Evolutionary conservation across 2,888 invertebrate species (phyloP), one percentile per base, ranked within the genome.

Genomic region (Zhuqinia jingwanae): DNA sequence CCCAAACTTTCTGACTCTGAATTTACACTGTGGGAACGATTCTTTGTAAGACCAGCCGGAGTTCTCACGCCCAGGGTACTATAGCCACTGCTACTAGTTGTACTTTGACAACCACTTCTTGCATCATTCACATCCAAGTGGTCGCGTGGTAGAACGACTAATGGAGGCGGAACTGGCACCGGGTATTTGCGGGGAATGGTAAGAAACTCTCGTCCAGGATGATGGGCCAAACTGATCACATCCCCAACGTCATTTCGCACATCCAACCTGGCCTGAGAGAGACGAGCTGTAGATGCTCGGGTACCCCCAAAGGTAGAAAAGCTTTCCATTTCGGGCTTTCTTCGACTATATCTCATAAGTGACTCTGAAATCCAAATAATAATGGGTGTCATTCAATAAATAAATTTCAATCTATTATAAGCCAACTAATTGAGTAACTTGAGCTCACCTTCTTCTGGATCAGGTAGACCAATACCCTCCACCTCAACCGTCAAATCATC

Each of bases 401-500:
- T n/a, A n/a, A n/a, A 8, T 50, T 50, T n/a, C 10, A 60, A n/a
- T n/a, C n/a, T n/a, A n/a, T 60, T 2, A 60, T 60, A 13, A 25
- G 13, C 3, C 22, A 20, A 60, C 2, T 60, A 53, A 53, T 53
- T 15, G 53, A 53, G 2, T 17, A 17, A 17, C 10, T 53, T 65
- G 8, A 36, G 5, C 13, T 15, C 25, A 89, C 90, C 89, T 82
- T 89, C 88, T 81, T 90, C 90, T 10, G 89, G 87, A 47, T 89
- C 89, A 11, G 87, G 78, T 56, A 82, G 78, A n/a, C 78, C 84
- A 45, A 89, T 85, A 10, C 88, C 88, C 17, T 90, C 90, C 25
- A 86, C 87, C n/a, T 89, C 89, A 0, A 90, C 88, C 20, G 91
- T 89, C 27, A 92, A 87, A 76, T 95, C 95, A 92, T 95, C 94